These are phyloP conservation scores for Melanchra persicariae DNA, from an alignment of 2,888 invertebrate species.

Conservation along the genomic window DNA sequence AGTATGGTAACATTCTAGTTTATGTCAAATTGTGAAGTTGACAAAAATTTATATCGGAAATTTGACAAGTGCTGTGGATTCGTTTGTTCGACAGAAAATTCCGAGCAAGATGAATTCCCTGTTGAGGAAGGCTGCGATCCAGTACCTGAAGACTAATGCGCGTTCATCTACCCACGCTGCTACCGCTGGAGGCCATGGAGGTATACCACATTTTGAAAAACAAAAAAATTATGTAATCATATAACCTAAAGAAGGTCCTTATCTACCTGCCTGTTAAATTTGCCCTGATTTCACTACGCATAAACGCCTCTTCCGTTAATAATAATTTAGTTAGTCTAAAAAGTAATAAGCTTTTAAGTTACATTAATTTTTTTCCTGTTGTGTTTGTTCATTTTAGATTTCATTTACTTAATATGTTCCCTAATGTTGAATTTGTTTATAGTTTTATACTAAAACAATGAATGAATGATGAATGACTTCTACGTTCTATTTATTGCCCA, in stretches of 20 bases:
- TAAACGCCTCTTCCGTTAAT: neutral
- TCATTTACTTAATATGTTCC: neutral
- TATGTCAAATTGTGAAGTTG: slow-evolving; percentile 42
- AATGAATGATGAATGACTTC: neutral
- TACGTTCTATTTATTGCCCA: neutral
- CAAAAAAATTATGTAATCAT: slow-evolving; percentile 85
- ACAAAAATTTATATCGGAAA: slow-evolving; percentile 11
- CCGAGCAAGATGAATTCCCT: slow-evolving; percentile 86
- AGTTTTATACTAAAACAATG: neutral
- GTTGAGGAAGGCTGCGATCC: slow-evolving; percentile 83
- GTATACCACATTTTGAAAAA: slow-evolving; percentile 69
- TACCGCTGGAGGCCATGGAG: slow-evolving; percentile 87
- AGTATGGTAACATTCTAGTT: slow-evolving; percentile 25
- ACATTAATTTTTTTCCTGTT: slow-evolving; percentile 16
- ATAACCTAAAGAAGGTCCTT: slow-evolving; percentile 81
- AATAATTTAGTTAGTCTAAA: neutral
- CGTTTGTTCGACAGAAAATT: slow-evolving; percentile 3
- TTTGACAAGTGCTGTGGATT: slow-evolving; percentile 39
- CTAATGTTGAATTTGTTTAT: neutral
- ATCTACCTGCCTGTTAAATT: slow-evolving; percentile 63
- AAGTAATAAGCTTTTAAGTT: too few relatives aligned
- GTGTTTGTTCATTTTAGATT: slow-evolving; percentile 2
- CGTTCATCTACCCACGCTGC: slow-evolving; percentile 84
- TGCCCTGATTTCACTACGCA: slow-evolving; percentile 16
- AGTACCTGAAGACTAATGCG: slow-evolving; percentile 87